A percentile compares a stretch with the other conserved stretches of the same genome.
Conservation (phyloP, 2,113 vertebrate species). For the Coregonus clupeaformis region DNA sequence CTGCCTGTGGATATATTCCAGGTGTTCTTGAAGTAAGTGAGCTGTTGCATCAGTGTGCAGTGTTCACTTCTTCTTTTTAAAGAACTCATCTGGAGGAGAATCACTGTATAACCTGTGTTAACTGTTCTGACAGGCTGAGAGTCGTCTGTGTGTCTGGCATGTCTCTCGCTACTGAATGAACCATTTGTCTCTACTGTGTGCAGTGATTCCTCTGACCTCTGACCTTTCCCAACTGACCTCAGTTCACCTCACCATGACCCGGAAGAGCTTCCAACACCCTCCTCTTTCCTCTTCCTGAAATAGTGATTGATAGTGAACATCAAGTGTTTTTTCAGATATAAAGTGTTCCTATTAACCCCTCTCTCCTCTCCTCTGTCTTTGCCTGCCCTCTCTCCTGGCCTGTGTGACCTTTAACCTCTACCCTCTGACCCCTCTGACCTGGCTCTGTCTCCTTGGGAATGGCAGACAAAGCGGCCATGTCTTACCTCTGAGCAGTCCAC, state of each 20-base stretch:
- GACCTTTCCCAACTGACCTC: background rate
- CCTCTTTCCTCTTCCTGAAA: background rate
- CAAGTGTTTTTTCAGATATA: background rate
- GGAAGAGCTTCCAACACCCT: too few species aligned
- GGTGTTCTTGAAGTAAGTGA: conserved; percentile 61
- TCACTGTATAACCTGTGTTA: background rate
- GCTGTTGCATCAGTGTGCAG: conserved; percentile 28
- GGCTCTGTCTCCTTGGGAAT: conserved; percentile 70
- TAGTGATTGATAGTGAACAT: background rate
- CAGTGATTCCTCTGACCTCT: background rate
- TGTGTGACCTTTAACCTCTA: conserved; percentile 10
- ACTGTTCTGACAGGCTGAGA: background rate
- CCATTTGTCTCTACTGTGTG: background rate
- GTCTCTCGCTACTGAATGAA: background rate
- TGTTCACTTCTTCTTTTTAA: conserved; percentile 9
- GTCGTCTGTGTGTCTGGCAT: background rate
- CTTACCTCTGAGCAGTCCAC: conserved; percentile 96
- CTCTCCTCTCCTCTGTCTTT: conserved; percentile 52
- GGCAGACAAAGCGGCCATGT: conserved; percentile 89
- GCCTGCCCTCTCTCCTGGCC: conserved; percentile 52
- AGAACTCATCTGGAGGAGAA: background rate
- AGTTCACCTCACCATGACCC: background rate
- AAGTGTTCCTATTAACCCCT: conserved; percentile 59
- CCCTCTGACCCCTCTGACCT: conserved; percentile 57
- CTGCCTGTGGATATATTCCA: conserved; percentile 50